These are phyloP conservation scores for Callosobruchus maculatus DNA, from an alignment of 2,888 invertebrate genomes.

Conservation along the genomic window DNA sequence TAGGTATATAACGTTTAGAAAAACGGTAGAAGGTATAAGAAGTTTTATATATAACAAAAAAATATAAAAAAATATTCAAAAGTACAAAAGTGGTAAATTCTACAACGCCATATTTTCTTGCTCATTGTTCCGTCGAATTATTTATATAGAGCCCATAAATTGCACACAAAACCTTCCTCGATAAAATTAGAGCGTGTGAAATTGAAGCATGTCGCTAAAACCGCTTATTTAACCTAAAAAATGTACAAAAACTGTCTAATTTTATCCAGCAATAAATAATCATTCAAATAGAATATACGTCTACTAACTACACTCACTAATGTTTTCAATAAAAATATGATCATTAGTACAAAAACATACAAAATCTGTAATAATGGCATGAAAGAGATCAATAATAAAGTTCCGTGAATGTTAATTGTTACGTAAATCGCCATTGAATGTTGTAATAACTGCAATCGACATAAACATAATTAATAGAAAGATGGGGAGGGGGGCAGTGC, in stretches of 20 bases:
- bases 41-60: not conserved
- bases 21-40: conserved; percentile 7
- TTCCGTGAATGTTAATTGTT: conserved; percentile 21
- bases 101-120: not conserved
- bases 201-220: not conserved
- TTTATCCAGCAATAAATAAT: conserved; percentile 5
- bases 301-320: not conserved
- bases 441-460: not conserved
- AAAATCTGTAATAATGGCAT: conserved; percentile 38
- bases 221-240: not conserved
- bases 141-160: not conserved
- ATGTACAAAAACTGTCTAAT: not conserved
- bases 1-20: not conserved
- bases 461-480: not conserved
- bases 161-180: not conserved
- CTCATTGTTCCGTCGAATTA: not conserved
- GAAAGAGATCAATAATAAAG: conserved; percentile 42
- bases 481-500: not conserved
- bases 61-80: conserved; percentile 1
- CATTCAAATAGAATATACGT: not conserved
- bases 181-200: conserved; percentile 1
- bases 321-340: conserved; percentile 11
- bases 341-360: conserved; percentile 15
- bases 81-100: conserved; percentile 4
- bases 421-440: conserved; percentile 2